Evolutionary conservation across 64 coral and sea anemone genomes (phyloP), one percentile per base, ranked within the genome.

Genomic region (Astreopora myriophthalma): DNA sequence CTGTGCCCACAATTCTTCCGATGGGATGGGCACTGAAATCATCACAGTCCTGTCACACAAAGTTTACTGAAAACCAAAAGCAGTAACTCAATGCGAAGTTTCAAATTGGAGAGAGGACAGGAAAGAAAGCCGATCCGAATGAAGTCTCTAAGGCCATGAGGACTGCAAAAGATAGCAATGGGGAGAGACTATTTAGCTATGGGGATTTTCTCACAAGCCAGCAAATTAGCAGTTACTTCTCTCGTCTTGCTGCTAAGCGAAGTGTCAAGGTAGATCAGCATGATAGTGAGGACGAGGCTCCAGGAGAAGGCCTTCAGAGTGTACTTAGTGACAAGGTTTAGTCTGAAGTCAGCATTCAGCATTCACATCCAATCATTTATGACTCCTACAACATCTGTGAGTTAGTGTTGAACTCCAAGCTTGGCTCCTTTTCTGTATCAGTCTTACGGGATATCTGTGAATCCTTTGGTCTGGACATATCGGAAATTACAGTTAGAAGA

Each of bases 381-480:
- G 87, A 89, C n/a, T 78, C 87, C 49, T 38, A 77, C 32, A 79
- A 89, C 74, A 57, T 89, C 10, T 89, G 87, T n/a, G 19, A 79
- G 32, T 34, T 86, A 30, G 23, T 34, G 19, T 24, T 20, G 31
- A 73, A 44, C 64, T 35, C 77, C 89, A 92, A 84, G 69, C 61
- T 91, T 6, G 48, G 32, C 38, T 82, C 38, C 33, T 44, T 44
- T 44, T 44, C 40, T 44, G 62, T 92, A 29, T 55, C 76, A 34
- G 63, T 84, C 70, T 85, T 86, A 26, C 71, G 51, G 48, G 34
- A 60, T 40, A 86, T 92, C 26, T 92, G 90, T 76, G 52, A 85
- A 92, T 17, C 90, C 48, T 85, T 92, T 5, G 90, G 80, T 31
- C 78, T 92, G 42, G 80, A 92, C 55, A 85, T 38, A 76, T 92